phyloP scores from a whole-genome alignment of 2,113 vertebrate genomes.

The Odocoileus virginianus region DNA sequence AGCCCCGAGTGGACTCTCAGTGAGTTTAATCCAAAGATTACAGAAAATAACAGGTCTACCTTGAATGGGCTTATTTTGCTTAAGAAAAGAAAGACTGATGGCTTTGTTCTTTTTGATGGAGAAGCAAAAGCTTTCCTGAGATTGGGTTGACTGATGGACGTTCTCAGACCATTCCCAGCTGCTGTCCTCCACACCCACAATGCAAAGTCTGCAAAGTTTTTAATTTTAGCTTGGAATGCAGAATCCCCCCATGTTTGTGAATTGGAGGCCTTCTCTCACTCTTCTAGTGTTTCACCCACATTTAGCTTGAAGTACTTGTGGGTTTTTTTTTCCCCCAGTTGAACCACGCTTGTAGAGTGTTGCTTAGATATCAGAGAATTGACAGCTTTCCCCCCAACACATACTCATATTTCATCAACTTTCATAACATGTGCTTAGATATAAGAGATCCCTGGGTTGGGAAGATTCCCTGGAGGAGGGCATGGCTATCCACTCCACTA shows the following conservation, averaged over 20 bases:
- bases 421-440: not conserved
- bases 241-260: not conserved
- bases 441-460: not conserved
- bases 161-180: not conserved
- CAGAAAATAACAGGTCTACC: not conserved
- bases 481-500: not conserved
- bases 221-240: not conserved
- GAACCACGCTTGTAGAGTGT: not conserved
- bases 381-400: not conserved
- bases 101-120: not conserved
- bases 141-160: not conserved
- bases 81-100: not conserved
- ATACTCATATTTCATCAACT: not conserved
- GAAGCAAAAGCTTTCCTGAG: not conserved
- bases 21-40: not conserved
- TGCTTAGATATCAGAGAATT: not conserved
- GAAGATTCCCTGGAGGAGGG: not conserved
- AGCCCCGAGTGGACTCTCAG: not conserved
- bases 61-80: not conserved
- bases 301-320: not conserved
- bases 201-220: not conserved
- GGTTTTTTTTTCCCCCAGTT: not conserved
- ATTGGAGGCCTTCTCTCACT: not conserved
- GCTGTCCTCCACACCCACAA: not conserved
- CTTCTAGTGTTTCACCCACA: not conserved